phyloP scores from a whole-genome alignment of 1,140 invertebrate species.

The Lycorma delicatula region DNA sequence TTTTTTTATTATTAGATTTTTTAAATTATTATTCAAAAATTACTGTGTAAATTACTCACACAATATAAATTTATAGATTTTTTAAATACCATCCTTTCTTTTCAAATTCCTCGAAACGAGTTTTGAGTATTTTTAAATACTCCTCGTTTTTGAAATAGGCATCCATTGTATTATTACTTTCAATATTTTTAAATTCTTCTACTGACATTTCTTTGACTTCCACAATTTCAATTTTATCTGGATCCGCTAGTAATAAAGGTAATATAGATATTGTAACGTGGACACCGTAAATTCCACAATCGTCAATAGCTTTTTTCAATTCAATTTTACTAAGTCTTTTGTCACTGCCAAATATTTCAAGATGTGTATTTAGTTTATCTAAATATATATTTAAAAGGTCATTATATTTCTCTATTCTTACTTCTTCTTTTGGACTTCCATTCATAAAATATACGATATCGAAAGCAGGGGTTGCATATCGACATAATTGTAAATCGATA shows the following conservation, averaged over 20 bases:
- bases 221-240: no score
- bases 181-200: no score
- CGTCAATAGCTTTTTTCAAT: not conserved
- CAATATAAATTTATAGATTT: no score
- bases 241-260: not conserved
- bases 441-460: not conserved
- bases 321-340: not conserved
- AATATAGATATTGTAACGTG: not conserved
- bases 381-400: not conserved
- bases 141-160: no score
- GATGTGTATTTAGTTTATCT: not conserved
- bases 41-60: no score
- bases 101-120: no score
- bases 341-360: not conserved
- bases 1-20: no score
- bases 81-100: no score
- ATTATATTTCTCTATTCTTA: not conserved
- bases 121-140: no score
- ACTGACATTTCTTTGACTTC: no score
- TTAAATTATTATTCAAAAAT: no score
- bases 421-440: not conserved
- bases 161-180: no score
- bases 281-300: not conserved
- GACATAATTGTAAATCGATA: constrained; percentile 2
- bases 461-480: not conserved